These are phyloP conservation scores for Columba janthina DNA, from an alignment of 2,113 vertebrate genomes.

Conservation along the genomic window DNA sequence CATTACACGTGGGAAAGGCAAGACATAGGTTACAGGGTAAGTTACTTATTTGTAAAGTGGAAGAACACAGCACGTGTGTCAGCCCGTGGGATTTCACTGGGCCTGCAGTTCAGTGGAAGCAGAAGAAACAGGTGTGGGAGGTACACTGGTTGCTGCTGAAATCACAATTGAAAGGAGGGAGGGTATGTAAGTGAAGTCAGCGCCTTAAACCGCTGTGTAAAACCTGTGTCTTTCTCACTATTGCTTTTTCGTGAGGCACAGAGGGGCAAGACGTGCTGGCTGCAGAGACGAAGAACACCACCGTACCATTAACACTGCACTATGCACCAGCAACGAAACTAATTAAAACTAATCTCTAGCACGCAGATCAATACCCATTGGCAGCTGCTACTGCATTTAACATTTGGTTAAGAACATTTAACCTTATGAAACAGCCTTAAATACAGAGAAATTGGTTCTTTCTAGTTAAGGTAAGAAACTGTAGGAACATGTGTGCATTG, in stretches of 20 bases:
- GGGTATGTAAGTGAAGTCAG: rapidly evolving
- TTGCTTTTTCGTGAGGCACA: not conserved
- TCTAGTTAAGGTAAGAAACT: not conserved
- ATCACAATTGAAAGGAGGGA: rapidly evolving
- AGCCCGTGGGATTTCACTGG: not conserved
- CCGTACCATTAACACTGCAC: not conserved
- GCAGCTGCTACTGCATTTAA: not conserved
- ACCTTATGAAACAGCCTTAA: not conserved
- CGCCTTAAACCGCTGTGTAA: not conserved
- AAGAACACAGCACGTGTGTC: too few relatives aligned
- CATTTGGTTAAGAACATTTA: not conserved
- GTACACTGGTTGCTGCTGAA: not conserved
- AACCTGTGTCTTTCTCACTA: rapidly evolving
- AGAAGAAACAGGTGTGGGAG: too few relatives aligned
- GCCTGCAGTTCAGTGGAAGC: too few relatives aligned
- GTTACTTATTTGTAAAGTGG: not conserved
- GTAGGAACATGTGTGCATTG: rapidly evolving
- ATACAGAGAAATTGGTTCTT: not conserved
- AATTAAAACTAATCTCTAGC: constrained; percentile 18
- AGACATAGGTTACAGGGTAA: not conserved
- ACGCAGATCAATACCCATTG: not conserved
- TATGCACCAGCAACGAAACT: not conserved
- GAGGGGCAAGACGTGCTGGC: not conserved
- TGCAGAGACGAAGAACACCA: not conserved
- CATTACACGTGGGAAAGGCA: not conserved